Evolutionary conservation across 2,113 vertebrate genomes (phyloP), one percentile per base, ranked within the genome.

Genomic region (Nothocercus julius): DNA sequence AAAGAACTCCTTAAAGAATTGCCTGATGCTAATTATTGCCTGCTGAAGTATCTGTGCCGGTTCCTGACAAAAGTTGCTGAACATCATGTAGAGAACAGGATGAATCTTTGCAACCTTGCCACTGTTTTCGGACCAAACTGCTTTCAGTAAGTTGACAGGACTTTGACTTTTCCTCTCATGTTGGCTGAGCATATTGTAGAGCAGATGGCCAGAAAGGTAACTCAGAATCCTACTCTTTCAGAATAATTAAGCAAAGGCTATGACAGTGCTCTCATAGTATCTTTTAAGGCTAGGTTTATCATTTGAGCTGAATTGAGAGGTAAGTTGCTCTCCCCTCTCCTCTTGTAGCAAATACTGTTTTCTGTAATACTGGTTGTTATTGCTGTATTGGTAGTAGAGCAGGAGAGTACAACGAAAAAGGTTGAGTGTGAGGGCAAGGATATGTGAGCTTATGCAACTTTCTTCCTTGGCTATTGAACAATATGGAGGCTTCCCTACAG

Each of bases 81-180:
- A 56, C 98, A 98, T 88, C 98, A 98, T 3, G 32, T 92, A 21
- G 97, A 98, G 80, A 99, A 99, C 97, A 98, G 97, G 76, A 99
- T 99, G 98, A 99, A 97, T 11, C 92, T 98, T 40, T 96, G 97
- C 96, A 99, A 99, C 94, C 98, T 99, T 16, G 98, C 98, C 85
- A 99, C 98, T 7, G 98, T 99, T 17, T 99, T 99, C 95, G 99
- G 99, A 92, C 99, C 99, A 89, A 99, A 97, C 63, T 98, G 98
- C 91, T 99, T 99, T 97, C 98, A 98, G 99, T 99, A 98, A 99
- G 99, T 98, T 85, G 54, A 9, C 67, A 49, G 5, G 22, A 3
- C 42, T 81, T 82, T 75, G 32, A 24, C 47, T 62, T 81, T 93
- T 88, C 53, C 40, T 40, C 7, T 25, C 63, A 8, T 54, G 44